Evolutionary conservation across 2,888 invertebrate species (phyloP), one percentile per base, ranked within the genome.

Genomic region (Meliscaeva auricollis): DNA sequence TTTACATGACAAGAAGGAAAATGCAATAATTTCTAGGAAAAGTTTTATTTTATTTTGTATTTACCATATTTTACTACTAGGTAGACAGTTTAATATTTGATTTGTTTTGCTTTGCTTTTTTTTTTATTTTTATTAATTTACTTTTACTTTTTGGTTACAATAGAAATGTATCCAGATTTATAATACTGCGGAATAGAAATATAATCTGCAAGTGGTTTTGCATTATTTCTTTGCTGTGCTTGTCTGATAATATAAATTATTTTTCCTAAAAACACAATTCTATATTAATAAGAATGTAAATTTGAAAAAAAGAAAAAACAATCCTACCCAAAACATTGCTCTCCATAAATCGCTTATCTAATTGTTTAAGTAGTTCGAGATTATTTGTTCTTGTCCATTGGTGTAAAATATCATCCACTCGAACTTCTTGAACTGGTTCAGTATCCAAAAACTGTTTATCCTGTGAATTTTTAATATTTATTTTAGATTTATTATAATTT

Each of bases 101-200:
- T 72, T 70, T 81, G 58, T 22, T 74, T 48, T 48, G 46, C 46
- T 50, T 38, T 56, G 17, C 32, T 56, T 32, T 20, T 20, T 4
- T 38, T 38, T 38, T 4, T 32, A 58, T 69, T 26, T 64, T 80
- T 46, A 73, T 48, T 79, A 81, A 89, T 89, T 89, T 89, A 90
- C 87, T 89, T 89, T 89, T 89, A 90, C 87, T 90, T 90, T 87
- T 90, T 91, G 77, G 90, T 90, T 88, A 92, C 89, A 87, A 92
- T 88, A 85, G 89, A 90, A 78, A 92, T 89, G 89, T 90, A 91
- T 75, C 92, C 92, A 88, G 89, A 88, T 77, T 89, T 89, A 88
- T 92, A 92, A 90, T 91, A 92, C 90, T 92, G 92, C 78, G 92
- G 92, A 89, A 92, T 91, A 88, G 90, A 88, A 80, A 92, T 89